A percentile compares a stretch with the other conserved stretches of the same genome.
These are phyloP conservation scores for Dryobates pubescens DNA, from an alignment of 2,797 vertebrate species.

Conservation along the genomic window DNA sequence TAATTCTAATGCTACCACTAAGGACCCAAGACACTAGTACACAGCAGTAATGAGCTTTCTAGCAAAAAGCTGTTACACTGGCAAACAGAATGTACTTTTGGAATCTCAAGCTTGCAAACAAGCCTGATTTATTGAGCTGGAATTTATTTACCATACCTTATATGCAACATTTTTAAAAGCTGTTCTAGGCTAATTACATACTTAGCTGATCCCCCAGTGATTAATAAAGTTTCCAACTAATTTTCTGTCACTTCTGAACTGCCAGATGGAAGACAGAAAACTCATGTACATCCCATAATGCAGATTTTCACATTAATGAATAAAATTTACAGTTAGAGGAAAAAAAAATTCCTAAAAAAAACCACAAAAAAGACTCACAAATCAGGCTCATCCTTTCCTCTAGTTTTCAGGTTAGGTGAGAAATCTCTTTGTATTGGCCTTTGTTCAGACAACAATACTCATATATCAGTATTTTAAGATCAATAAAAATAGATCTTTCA, in stretches of 20 bases:
- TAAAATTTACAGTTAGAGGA: not conserved
- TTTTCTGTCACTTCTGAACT: conserved; percentile 45
- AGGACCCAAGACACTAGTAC: not conserved
- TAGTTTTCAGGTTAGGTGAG: not conserved
- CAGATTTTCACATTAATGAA: conserved; percentile 25
- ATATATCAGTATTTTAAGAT: not conserved
- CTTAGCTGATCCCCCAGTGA: conserved; percentile 38
- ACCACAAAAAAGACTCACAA: not conserved
- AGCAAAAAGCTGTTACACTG: not conserved
- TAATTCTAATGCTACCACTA: not conserved
- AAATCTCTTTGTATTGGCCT: not conserved
- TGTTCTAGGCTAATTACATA: conserved; percentile 50
- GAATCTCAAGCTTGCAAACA: conserved; percentile 17
- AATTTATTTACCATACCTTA: conserved; percentile 22
- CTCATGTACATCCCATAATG: conserved; percentile 2
- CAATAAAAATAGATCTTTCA: not conserved
- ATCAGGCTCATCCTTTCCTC: not conserved
- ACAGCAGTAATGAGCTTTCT: not conserved
- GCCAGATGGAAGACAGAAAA: conserved; percentile 53
- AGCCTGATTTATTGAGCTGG: conserved; percentile 25
- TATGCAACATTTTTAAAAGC: conserved; percentile 35
- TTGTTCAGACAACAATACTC: not conserved
- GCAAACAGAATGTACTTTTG: not conserved
- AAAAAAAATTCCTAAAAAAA: not conserved
- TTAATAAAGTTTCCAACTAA: conserved; percentile 59